phyloP scores from a whole-genome alignment of 2,113 vertebrate genomes.

The Tringa solitaria region DNA sequence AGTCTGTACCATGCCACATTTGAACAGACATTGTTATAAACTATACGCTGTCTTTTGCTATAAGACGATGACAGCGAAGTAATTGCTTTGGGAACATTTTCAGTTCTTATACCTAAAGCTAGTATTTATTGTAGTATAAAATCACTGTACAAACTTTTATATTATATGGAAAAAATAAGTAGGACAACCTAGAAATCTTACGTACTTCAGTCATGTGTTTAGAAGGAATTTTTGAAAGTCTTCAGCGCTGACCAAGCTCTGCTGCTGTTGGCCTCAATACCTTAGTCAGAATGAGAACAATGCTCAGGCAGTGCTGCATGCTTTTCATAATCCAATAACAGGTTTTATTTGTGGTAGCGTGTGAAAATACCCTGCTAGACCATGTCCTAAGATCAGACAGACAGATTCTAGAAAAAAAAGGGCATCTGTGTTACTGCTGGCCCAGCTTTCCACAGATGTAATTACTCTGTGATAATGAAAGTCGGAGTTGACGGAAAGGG shows the following conservation, averaged over 20 bases:
- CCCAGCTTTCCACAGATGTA: neutral
- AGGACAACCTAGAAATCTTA: neutral
- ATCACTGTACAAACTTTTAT: neutral
- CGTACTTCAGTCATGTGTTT: neutral
- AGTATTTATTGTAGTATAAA: neutral
- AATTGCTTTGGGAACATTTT: neutral
- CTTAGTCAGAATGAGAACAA: neutral
- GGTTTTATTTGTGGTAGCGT: neutral
- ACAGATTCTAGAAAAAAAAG: neutral
- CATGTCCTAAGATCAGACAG: neutral
- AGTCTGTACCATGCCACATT: neutral
- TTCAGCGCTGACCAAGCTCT: neutral
- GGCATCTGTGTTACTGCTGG: neutral
- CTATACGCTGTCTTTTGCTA: neutral
- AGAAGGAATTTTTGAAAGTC: neutral
- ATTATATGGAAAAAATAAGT: neutral
- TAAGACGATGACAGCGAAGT: neutral
- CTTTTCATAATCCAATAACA: neutral
- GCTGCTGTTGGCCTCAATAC: neutral
- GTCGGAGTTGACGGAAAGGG: neutral
- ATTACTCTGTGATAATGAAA: neutral
- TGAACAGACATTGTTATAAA: neutral
- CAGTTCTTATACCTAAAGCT: neutral
- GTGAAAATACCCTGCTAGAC: neutral
- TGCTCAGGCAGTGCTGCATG: accelerated